These are phyloP conservation scores for Pseudopipra pipra DNA, from an alignment of 2,113 vertebrate genomes.

Conservation along the genomic window DNA sequence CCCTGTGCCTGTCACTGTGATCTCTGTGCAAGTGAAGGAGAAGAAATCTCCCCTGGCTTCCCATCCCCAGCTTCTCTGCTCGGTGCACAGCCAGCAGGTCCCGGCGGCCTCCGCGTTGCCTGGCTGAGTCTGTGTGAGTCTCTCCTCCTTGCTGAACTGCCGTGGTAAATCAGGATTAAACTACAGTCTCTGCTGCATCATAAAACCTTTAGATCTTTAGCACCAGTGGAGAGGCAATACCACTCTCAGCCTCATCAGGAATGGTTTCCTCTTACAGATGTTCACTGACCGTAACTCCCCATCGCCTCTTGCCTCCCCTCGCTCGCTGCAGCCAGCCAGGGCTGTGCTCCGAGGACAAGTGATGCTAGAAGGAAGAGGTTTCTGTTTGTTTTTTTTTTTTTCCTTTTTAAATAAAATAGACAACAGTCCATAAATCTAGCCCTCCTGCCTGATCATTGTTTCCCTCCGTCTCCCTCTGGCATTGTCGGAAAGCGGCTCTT, in stretches of 20 bases:
- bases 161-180: conserved; percentile 42
- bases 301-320: not conserved
- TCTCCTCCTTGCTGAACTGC: not conserved
- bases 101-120: fast-evolving
- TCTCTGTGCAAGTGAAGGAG: not conserved
- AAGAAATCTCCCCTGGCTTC: not conserved
- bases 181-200: conserved; percentile 10
- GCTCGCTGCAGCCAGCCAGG: not conserved
- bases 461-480: conserved; percentile 11
- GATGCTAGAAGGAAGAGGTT: not conserved
- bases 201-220: conserved; percentile 50
- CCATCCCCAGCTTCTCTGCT: not conserved
- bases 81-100: fast-evolving
- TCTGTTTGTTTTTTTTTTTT: not conserved
- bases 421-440: conserved; percentile 40
- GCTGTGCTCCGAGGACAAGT: not conserved
- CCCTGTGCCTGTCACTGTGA: not conserved
- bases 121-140: not conserved
- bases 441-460: conserved; percentile 20
- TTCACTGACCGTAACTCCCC: not conserved
- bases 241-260: conserved; percentile 10
- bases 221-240: not conserved
- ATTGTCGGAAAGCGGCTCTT: conserved; percentile 26
- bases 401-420: not conserved
- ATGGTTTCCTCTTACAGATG: not conserved